A percentile compares a stretch with the other conserved stretches of the same genome.
Evolutionary conservation across 2,797 vertebrate genomes (phyloP).

Genomic region (Heterohyrax brucei): DNA sequence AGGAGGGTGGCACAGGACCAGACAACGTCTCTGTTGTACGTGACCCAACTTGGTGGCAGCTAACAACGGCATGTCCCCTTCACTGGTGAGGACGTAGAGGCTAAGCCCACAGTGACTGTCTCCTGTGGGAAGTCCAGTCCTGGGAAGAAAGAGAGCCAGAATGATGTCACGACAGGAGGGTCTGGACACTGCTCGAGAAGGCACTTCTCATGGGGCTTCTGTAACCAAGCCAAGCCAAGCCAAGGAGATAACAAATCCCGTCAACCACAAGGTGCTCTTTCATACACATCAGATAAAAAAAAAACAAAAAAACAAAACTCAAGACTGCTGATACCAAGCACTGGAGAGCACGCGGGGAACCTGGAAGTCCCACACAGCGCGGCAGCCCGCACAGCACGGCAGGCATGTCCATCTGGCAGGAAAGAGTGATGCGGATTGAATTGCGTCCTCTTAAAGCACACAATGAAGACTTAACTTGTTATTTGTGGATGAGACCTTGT

Average conservation of each 20-base stretch:
- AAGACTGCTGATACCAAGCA: no score
- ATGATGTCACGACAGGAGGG: no score
- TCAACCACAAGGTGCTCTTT: not conserved
- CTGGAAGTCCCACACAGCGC: not conserved
- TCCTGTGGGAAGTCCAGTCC: not conserved
- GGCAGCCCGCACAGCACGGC: no score
- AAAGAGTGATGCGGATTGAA: not conserved
- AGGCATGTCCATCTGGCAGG: not conserved
- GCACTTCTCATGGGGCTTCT: not conserved
- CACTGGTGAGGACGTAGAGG: not conserved
- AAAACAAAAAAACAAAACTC: no score
- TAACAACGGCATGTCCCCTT: not conserved
- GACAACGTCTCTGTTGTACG: not conserved
- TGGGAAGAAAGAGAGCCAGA: no score
- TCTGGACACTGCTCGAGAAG: not conserved
- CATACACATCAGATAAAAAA: not conserved
- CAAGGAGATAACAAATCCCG: not conserved
- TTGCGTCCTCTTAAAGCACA: no score
- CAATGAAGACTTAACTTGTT: not conserved
- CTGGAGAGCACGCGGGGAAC: not conserved
- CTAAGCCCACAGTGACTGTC: not conserved
- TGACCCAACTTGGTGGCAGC: not conserved
- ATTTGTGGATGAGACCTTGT: not conserved
- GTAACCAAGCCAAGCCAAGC: not conserved
- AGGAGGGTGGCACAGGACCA: not conserved